Evolutionary conservation across 2,888 invertebrate genomes (phyloP).

Genomic region (Stenoptilia bipunctidactyla): DNA sequence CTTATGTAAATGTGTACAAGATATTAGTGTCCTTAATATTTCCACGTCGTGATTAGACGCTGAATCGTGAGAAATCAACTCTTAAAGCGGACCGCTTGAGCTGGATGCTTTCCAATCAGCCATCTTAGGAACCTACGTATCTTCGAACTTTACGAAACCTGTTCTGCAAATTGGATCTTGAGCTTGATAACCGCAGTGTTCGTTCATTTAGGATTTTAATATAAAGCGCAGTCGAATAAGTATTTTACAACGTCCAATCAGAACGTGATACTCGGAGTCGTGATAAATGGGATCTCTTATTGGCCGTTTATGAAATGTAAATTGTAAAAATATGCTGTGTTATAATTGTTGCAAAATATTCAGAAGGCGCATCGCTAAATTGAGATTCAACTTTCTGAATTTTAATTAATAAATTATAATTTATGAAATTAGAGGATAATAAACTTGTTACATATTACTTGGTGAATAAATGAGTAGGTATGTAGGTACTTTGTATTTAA

Average conservation of each 20-base stretch:
- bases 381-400: too few species aligned
- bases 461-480: too few species aligned
- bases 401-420: too few species aligned
- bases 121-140: neutral
- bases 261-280: neutral
- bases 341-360: too few species aligned
- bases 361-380: too few species aligned
- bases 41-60: conserved; percentile 57
- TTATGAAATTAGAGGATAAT: too few species aligned
- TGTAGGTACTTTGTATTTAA: too few species aligned
- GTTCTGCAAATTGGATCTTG: neutral
- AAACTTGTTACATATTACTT: too few species aligned
- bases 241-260: neutral
- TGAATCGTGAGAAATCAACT: conserved; percentile 19
- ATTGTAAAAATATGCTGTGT: too few species aligned
- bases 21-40: conserved; percentile 67
- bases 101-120: neutral
- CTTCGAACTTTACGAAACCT: neutral
- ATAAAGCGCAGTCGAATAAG: neutral
- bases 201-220: neutral
- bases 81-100: conserved; percentile 21
- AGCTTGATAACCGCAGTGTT: neutral
- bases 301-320: neutral
- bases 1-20: conserved; percentile 65
- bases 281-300: neutral